Evolutionary conservation across 30 jellyfish, hydroid and myxozoan species (phyloP), one percentile per base, ranked within the genome.

Genomic region (Turritopsis dohrnii): DNA sequence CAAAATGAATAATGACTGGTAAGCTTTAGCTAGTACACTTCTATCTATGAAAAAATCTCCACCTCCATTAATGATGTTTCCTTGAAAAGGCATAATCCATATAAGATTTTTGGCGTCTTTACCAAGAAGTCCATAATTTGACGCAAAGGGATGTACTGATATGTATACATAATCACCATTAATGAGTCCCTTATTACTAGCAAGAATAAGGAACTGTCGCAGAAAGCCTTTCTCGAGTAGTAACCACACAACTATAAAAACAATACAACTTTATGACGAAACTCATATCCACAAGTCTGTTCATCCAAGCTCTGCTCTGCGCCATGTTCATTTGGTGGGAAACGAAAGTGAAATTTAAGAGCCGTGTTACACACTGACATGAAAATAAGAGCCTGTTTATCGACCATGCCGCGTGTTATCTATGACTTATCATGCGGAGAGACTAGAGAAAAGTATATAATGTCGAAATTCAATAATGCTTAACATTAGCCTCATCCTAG

Each of bases 111-210:
- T 4, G 29, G 79, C 4, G 28, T 21, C n/a, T 3, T 65, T 23
- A 16, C 26, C 65, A 22, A 80, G n/a, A 52, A 80, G 60, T 21
- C 30, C 28, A 19, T 53, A 31, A 21, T n/a, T 30, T 22, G 81
- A 28, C 17, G 30, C 77, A 27, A 80, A 80, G 66, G 87, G 87
- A 52, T 80, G 87, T 3, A 80, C 81, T 5, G 87, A 81, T 22
- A 91, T 87, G 72, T 84, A 91, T 26, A 87, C 90, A 73, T 83
- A 91, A 23, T 87, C 96, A 7, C 97, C 96, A 21, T 91, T 80
- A 77, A 52, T 83, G 96, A 91, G 71, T 28, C 88, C 73, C 53
- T 83, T 84, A 23, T 71, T 83, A 74, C 29, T 79, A 21, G 94
- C 97, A 74, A 79, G 87, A 22, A 83, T 71, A 80, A 91, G 71